Conservation (phyloP, 1,140 invertebrate species). For the Sipha flava region DNA sequence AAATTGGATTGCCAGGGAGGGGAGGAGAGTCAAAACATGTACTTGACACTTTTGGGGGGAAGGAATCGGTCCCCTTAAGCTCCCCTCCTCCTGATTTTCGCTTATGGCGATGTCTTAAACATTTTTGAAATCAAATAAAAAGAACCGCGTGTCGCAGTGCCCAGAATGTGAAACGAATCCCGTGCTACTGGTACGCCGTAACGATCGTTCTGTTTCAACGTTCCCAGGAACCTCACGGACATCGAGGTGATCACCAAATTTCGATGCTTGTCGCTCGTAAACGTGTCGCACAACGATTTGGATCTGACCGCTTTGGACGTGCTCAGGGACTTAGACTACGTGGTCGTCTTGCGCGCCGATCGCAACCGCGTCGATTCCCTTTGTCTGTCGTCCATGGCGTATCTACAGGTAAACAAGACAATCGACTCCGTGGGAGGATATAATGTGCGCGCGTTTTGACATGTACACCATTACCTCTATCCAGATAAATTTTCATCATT, state of each 20-base stretch:
- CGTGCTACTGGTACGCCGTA: too few relatives aligned
- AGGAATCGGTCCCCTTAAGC: too few relatives aligned
- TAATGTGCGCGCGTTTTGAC: not conserved
- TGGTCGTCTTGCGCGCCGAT: not conserved
- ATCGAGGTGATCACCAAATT: not conserved
- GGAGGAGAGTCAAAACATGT: too few relatives aligned
- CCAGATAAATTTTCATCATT: not conserved
- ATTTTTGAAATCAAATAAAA: too few relatives aligned
- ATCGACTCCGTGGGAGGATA: conserved; percentile 18
- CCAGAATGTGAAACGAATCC: too few relatives aligned
- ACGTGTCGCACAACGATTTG: conserved; percentile 2
- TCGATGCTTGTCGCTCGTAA: not conserved
- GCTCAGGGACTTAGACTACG: not conserved
- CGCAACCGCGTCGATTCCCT: not conserved
- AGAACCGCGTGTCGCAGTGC: too few relatives aligned
- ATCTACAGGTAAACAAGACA: conserved; percentile 2
- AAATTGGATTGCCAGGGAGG: too few relatives aligned
- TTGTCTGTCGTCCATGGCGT: not conserved
- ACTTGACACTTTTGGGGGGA: too few relatives aligned
- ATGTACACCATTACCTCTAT: not conserved
- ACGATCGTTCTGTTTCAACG: too few relatives aligned
- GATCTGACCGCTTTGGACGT: not conserved
- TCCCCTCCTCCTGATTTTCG: too few relatives aligned
- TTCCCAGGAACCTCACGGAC: not conserved
- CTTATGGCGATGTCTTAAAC: too few relatives aligned